Evolutionary conservation across 1,140 invertebrate genomes (phyloP).

Genomic region (Pseudomyrmex pallidus): DNA sequence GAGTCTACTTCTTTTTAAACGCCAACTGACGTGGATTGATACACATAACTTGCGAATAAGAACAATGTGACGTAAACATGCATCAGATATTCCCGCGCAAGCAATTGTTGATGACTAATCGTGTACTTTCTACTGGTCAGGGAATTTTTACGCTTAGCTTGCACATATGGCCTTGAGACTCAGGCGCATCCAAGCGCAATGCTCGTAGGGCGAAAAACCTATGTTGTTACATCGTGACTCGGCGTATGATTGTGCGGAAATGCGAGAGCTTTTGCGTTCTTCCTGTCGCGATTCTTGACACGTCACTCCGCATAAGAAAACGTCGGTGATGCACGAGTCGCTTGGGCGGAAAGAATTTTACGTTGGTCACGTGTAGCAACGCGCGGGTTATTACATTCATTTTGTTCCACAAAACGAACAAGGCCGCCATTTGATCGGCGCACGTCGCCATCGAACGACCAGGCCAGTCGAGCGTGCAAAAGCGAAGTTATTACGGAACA

Average conservation of each 20-base stretch:
- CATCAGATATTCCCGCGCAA: background rate
- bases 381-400: conserved; percentile 51
- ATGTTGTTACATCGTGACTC: conserved; percentile 41
- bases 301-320: conserved; percentile 50
- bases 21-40: background rate
- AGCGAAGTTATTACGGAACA: conserved; percentile 9
- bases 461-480: background rate
- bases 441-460: background rate
- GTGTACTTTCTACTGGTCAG: conserved; percentile 67
- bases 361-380: conserved; percentile 34
- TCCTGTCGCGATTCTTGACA: conserved; percentile 51
- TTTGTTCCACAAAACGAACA: conserved; percentile 50
- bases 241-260: conserved; percentile 56
- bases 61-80: conserved; percentile 29
- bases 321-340: conserved; percentile 9
- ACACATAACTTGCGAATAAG: background rate
- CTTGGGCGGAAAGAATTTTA: conserved; percentile 35
- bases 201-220: conserved; percentile 41
- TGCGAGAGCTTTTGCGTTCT: conserved; percentile 46
- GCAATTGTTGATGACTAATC: conserved; percentile 69
- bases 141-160: conserved; percentile 59
- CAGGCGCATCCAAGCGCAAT: conserved; percentile 48
- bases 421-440: conserved; percentile 30
- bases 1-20: background rate
- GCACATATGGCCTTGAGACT: conserved; percentile 50